phyloP scores from a whole-genome alignment of 2,888 invertebrate genomes.

The Tenthredo distinguenda region DNA sequence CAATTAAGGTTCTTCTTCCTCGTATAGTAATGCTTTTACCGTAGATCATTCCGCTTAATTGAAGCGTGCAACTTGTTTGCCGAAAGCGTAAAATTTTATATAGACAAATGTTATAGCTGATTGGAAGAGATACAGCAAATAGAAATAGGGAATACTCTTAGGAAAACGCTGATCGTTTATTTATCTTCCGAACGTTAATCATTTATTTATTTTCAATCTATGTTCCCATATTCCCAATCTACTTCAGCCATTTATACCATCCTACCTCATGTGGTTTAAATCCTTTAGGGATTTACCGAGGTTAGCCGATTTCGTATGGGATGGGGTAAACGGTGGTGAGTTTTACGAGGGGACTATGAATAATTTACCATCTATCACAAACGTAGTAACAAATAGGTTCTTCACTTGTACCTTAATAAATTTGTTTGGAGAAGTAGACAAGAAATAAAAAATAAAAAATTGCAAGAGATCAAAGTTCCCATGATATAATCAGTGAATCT shows the following conservation, averaged over 20 bases:
- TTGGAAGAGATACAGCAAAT: neutral
- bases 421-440: neutral
- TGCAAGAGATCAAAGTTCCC: neutral
- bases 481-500: neutral
- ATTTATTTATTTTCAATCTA: constrained; percentile 11
- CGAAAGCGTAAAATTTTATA: neutral
- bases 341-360: neutral
- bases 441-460: neutral
- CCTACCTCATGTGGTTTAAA: neutral
- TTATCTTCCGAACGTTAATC: neutral
- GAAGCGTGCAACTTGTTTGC: neutral
- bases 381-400: neutral
- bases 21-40: neutral
- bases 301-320: neutral
- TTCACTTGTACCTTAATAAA: neutral
- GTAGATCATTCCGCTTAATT: neutral
- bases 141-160: neutral
- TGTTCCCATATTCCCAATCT: neutral
- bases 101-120: neutral
- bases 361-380: neutral
- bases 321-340: neutral
- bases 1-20: neutral
- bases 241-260: too few species aligned
- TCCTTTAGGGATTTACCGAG: neutral
- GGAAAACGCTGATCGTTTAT: neutral